Evolutionary conservation across 2,113 vertebrate genomes (phyloP).

Genomic region (Amphiprion ocellaris): DNA sequence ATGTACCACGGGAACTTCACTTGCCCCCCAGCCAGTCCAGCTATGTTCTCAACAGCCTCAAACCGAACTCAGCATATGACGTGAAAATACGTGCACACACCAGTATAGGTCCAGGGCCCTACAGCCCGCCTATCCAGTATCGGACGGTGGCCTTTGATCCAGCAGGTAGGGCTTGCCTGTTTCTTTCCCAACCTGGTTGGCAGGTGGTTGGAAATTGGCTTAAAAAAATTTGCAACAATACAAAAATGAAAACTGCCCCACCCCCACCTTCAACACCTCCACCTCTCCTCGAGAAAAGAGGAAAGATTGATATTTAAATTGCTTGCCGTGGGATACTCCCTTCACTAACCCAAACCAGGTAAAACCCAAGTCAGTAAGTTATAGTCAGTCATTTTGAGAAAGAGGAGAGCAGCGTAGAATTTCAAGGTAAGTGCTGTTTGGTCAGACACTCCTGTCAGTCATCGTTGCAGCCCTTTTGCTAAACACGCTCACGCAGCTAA

Average conservation of each 20-base stretch:
- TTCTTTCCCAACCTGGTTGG: slow-evolving; percentile 77
- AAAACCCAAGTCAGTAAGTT: slow-evolving; percentile 84
- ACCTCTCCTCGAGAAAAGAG: slow-evolving; percentile 73
- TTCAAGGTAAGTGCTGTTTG: slow-evolving; percentile 85
- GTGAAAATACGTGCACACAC: slow-evolving; percentile 99
- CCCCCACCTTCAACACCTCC: slow-evolving; percentile 77
- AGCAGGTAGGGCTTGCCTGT: slow-evolving; percentile 93
- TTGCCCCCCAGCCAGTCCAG: slow-evolving; percentile 89
- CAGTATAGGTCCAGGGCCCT: slow-evolving; percentile 97
- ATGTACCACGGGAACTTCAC: slow-evolving; percentile 87
- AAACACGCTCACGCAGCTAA: slow-evolving; percentile 77
- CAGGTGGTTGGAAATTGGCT: slow-evolving; percentile 73
- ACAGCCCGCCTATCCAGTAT: slow-evolving; percentile 97
- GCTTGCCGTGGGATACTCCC: slow-evolving; percentile 81
- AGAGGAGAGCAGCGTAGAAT: slow-evolving; percentile 72
- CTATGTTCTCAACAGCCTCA: slow-evolving; percentile 93
- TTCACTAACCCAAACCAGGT: slow-evolving; percentile 85
- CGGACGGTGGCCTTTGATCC: slow-evolving; percentile 93
- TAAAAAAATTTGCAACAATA: slow-evolving; percentile 60
- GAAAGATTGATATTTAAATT: slow-evolving; percentile 63
- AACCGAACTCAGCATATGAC: slow-evolving; percentile 94
- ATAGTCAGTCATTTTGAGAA: slow-evolving; percentile 85
- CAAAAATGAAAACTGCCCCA: slow-evolving; percentile 70
- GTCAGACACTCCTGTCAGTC: slow-evolving; percentile 80
- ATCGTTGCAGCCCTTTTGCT: slow-evolving; percentile 72